Evolutionary conservation across 2,888 invertebrate genomes (phyloP).

Genomic region (Pandemis cinnamomeana): DNA sequence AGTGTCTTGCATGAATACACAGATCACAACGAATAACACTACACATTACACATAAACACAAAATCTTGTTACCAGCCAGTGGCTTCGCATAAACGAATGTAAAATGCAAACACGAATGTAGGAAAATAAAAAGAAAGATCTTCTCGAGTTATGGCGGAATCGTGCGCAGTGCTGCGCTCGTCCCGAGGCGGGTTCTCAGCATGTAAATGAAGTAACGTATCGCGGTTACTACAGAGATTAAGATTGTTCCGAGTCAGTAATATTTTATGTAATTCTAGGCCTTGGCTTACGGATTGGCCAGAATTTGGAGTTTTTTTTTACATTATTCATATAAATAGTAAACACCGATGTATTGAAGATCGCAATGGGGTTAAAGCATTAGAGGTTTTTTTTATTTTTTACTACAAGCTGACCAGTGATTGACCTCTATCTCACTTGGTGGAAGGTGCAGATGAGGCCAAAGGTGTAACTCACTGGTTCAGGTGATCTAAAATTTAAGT

Average conservation of each 20-base stretch:
- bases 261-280: conserved; percentile 42
- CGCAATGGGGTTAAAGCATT: too few relatives aligned
- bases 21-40: conserved; percentile 9
- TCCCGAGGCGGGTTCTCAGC: conserved; percentile 49
- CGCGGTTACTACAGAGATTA: conserved; percentile 56
- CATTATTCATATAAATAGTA: too few relatives aligned
- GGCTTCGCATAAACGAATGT: conserved; percentile 45
- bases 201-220: conserved; percentile 63
- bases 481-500: too few relatives aligned
- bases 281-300: too few relatives aligned
- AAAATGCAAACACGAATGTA: conserved; percentile 48
- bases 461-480: too few relatives aligned
- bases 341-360: too few relatives aligned
- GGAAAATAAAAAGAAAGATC: conserved; percentile 55
- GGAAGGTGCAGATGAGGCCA: too few relatives aligned
- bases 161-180: conserved; percentile 54
- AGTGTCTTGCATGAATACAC: not conserved
- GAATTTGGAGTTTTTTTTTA: too few relatives aligned
- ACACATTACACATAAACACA: conserved; percentile 33
- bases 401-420: too few relatives aligned
- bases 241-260: conserved; percentile 40
- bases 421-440: too few relatives aligned
- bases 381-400: too few relatives aligned
- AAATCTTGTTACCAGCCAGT: conserved; percentile 48
- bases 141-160: conserved; percentile 55